Evolutionary conservation across 2,113 vertebrate species (phyloP), one percentile per base, ranked within the genome.

Genomic region (Aegotheles bennettii): DNA sequence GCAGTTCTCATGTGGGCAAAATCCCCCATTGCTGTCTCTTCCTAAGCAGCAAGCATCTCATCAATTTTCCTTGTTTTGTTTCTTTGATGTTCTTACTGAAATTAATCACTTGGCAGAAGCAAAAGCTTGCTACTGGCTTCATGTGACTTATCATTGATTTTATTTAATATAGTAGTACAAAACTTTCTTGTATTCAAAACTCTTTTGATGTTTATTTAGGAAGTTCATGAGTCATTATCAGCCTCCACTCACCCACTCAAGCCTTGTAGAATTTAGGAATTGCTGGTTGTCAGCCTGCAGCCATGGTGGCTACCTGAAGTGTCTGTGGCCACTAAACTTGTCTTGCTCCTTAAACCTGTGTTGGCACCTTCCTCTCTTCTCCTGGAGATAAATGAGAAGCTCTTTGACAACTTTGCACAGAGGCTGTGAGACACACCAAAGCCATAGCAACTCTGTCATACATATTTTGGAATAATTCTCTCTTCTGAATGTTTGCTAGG

Each of bases 61-160:
- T 87, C 64, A 12, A 2, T 93, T 93, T 78, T 87, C 51, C 48
- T 78, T 89, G 38, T 84, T 87, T 45, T 13, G 11, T 77, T 20
- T 86, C 76, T 91, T 82, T 59, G 59, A 38, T 94, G 77, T 78
- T 94, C 74, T 54, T 77, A 38, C 35, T 89, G 69, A 93, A 94
- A 93, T 93, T 91, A 81, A 81, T 92, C 91, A 86, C 69, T 90
- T 90, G 57, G 86, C 75, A 88, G 71, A 86, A 92, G 60, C 42
- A 56, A 91, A 91, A 7, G 8, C 77, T 91, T 59, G 42, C n/a
- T 67, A 2, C 56, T 70, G 64, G 71, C 56, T 54, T 96, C 80
- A 68, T 11, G 42, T 84, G 81, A 87, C 73, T 95, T 89, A 71
- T 84, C 51, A 78, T 4, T 23, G 73, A 61, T 81, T 94, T 84